A percentile compares a stretch with the other conserved stretches of the same genome.
phyloP scores from a whole-genome alignment of 2,113 vertebrate species.

The Lophochroa leadbeateri region DNA sequence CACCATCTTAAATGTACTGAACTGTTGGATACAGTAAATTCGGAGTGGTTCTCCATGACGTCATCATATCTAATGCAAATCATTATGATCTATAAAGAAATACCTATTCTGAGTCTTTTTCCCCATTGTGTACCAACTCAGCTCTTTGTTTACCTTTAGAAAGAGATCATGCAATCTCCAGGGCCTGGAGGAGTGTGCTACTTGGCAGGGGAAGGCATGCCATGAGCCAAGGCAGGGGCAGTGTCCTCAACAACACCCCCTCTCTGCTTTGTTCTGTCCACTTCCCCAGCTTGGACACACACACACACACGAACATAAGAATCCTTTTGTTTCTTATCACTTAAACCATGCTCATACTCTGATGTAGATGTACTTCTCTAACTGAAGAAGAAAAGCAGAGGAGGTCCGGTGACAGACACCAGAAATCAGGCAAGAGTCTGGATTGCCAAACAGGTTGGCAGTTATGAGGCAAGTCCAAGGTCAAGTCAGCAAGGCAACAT shows the following conservation, averaged over 20 bases:
- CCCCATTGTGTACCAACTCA: neutral
- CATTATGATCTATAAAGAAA: neutral
- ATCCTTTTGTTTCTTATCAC: neutral
- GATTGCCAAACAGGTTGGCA: neutral
- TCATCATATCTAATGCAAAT: neutral
- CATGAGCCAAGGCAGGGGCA: neutral
- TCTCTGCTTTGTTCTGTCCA: neutral
- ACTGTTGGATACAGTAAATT: neutral
- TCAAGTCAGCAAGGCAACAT: neutral
- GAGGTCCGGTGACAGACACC: neutral
- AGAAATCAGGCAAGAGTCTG: neutral
- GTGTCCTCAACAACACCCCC: neutral
- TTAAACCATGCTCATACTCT: neutral
- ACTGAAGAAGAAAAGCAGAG: neutral
- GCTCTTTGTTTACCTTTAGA: neutral
- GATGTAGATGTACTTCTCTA: neutral
- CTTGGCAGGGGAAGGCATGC: fast-evolving
- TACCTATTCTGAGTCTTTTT: neutral
- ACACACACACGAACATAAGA: fast-evolving
- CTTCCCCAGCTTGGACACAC: neutral
- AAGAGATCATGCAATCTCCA: neutral
- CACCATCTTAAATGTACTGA: neutral
- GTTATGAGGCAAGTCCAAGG: neutral
- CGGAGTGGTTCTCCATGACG: neutral
- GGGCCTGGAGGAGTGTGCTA: neutral